Base-by-base conservation (phyloP, 2,113 vertebrate species). In the Oncorhynchus mykiss region DNA sequence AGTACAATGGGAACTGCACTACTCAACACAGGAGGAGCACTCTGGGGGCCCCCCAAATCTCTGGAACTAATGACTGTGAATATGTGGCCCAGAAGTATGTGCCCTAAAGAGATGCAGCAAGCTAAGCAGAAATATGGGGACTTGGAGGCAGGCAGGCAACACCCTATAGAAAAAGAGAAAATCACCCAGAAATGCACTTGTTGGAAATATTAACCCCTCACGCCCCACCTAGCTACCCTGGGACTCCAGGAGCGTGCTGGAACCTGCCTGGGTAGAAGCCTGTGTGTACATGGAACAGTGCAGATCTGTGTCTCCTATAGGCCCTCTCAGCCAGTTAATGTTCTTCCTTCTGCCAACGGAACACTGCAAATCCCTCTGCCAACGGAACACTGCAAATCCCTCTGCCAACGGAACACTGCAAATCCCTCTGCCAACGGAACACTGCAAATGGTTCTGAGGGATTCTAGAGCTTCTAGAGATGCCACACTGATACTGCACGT, bases 31-130 rank as follows among this genome's bases (percentile, higher is more conserved):
- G 80, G 59, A 80, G 75, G 81, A 82, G 16, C 5, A 81, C 83
- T 54, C 72, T 25, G 7, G 71, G 80, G 87, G 84, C 86, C 88
- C 48, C 83, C 83, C 77, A 82, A 75, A 87, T 75, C 84, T 77
- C 74, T 82, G 79, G 76, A 84, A 84, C 87, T 88, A 90, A 90
- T 90, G 84, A 88, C 85, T 78, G 81, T 82, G 68, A 48, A 73
- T 80, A 75, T 71, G 84, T 80, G 78, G 78, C 78, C 82, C 86
- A 77, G 80, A 82, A 84, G 79, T 79, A 78, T 74, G 79, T 4
- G 57, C 84, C 84, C 81, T 14, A 70, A 84, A 85, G 83, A 70
- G 29, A 24, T 48, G 39, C n/a, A 11, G n/a, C 68, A 14, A 39
- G 29, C 20, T 14, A 1, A 0, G 72, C 64, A 6, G 70, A 74